Conservation (phyloP, 2,797 vertebrate species). For the Tangara arthus region DNA sequence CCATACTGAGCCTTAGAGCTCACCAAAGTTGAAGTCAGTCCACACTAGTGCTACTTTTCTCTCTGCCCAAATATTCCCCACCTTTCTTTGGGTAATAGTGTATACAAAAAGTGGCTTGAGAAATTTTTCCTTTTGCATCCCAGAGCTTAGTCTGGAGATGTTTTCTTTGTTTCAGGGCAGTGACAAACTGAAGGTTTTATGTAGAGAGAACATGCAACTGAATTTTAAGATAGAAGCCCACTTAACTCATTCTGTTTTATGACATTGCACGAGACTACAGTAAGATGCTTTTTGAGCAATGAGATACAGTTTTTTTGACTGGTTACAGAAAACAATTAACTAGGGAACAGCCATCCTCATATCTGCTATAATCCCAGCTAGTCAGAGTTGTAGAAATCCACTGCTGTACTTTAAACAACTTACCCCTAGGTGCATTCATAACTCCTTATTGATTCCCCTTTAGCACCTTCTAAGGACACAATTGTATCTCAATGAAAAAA, state of each 20-base stretch:
- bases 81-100: neutral
- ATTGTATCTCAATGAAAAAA: neutral
- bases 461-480: neutral
- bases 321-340: neutral
- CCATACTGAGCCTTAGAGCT: neutral
- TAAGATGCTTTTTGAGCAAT: neutral
- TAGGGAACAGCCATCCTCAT: neutral
- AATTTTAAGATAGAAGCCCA: neutral
- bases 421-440: neutral
- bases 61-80: neutral
- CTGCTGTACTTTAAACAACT: neutral
- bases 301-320: neutral
- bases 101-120: neutral
- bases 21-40: neutral
- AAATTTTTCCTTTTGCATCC: neutral
- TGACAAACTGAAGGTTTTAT: neutral
- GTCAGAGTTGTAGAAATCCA: neutral
- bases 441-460: neutral
- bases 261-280: neutral
- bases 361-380: neutral
- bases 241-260: neutral
- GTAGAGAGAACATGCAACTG: fast-evolving
- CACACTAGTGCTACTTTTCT: neutral
- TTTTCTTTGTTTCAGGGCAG: neutral
- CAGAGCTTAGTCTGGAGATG: neutral